A percentile compares a stretch with the other conserved stretches of the same genome.
Conservation (phyloP, 2,113 vertebrate species). For the Taurulus bubalis region DNA sequence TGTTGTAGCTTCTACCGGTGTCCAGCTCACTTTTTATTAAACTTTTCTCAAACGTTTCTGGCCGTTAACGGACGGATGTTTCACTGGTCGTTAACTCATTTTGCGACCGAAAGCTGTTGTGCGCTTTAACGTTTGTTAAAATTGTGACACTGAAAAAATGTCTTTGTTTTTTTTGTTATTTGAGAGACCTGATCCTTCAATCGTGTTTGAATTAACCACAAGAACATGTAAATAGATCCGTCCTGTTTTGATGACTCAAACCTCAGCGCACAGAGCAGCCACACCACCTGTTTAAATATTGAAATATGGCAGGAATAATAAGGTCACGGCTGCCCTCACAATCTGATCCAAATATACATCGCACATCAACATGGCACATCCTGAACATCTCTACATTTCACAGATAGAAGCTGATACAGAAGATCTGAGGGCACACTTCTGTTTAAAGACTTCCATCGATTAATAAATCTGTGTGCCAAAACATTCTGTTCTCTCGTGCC, state of each 20-base stretch:
- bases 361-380: too few relatives aligned
- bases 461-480: not conserved
- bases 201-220: not conserved
- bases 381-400: not conserved
- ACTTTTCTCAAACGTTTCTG: too few relatives aligned
- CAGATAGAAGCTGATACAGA: not conserved
- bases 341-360: not conserved
- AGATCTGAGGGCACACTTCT: not conserved
- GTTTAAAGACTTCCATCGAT: not conserved
- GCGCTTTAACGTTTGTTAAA: not conserved
- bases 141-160: too few relatives aligned
- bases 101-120: not conserved
- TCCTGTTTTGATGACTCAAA: slow-evolving; percentile 5
- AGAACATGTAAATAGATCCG: not conserved
- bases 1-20: too few relatives aligned
- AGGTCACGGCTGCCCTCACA: slow-evolving; percentile 20
- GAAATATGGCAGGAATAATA: slow-evolving; percentile 18
- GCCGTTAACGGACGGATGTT: not conserved
- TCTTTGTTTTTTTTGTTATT: not conserved
- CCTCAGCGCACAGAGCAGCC: not conserved
- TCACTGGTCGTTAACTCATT: not conserved
- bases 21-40: too few relatives aligned
- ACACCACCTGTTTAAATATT: slow-evolving; percentile 45
- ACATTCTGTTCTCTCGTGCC: not conserved
- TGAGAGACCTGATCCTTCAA: not conserved